These are phyloP conservation scores for Carpatolechia fugitivella DNA, from an alignment of 2,888 invertebrate genomes.

Conservation along the genomic window DNA sequence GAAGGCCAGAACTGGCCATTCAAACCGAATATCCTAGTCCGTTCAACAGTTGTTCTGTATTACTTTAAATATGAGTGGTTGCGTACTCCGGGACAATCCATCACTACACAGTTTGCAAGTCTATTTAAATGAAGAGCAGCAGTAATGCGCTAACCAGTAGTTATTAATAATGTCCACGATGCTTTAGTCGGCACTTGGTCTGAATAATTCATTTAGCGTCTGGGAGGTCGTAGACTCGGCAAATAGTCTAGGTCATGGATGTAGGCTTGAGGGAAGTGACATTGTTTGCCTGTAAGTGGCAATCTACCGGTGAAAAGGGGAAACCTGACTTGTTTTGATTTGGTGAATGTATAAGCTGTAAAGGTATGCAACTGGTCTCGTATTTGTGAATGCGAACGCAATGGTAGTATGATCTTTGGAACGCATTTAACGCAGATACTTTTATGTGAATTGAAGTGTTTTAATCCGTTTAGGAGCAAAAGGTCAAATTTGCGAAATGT, in stretches of 20 bases:
- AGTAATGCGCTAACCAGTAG: constrained; percentile 27
- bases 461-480: too few species aligned
- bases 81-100: neutral
- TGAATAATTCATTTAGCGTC: constrained; percentile 55
- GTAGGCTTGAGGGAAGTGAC: constrained; percentile 21
- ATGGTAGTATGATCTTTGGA: too few species aligned
- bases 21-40: too few species aligned
- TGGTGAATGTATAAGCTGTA: neutral
- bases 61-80: neutral
- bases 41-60: too few species aligned
- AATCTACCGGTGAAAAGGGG: neutral
- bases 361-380: neutral
- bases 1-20: too few species aligned
- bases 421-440: too few species aligned
- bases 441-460: neutral
- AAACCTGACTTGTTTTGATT: neutral
- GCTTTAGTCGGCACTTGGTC: constrained; percentile 30
- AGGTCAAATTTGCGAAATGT: too few species aligned
- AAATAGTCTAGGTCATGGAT: constrained; percentile 37
- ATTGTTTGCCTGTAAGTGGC: constrained; percentile 5
- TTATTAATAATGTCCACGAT: constrained; percentile 41
- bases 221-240: constrained; percentile 51
- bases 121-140: constrained; percentile 21
- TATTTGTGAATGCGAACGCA: neutral
- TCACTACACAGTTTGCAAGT: constrained; percentile 13